These are phyloP conservation scores for Paradoxurus hermaphroditus DNA, from an alignment of 2,113 vertebrate genomes.

Conservation along the genomic window DNA sequence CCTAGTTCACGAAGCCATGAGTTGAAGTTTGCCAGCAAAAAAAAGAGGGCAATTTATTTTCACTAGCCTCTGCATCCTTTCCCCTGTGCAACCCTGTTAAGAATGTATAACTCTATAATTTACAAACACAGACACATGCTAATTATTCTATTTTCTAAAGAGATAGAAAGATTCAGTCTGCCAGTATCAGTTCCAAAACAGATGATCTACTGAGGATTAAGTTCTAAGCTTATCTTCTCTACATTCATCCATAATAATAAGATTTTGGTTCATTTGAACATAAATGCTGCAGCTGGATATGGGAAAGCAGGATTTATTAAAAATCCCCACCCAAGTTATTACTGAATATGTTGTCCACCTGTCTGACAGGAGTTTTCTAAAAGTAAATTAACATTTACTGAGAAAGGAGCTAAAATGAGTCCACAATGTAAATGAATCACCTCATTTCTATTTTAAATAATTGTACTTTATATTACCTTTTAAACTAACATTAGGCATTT, in stretches of 20 bases:
- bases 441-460: slow-evolving; percentile 62
- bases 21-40: background rate
- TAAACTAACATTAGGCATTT: background rate
- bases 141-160: slow-evolving; percentile 49
- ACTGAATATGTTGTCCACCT: background rate
- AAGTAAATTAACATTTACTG: slow-evolving; percentile 56
- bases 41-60: background rate
- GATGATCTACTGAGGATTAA: background rate
- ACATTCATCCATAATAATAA: slow-evolving; percentile 52
- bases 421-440: slow-evolving; percentile 4
- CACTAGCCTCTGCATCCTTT: background rate
- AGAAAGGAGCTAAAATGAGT: slow-evolving; percentile 43
- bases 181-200: background rate
- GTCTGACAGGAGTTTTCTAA: slow-evolving; percentile 13
- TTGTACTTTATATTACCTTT: slow-evolving; percentile 38
- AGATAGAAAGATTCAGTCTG: slow-evolving; percentile 34
- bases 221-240: slow-evolving; percentile 51
- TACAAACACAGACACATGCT: slow-evolving; percentile 14
- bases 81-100: background rate
- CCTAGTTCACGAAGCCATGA: background rate
- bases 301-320: slow-evolving; percentile 56
- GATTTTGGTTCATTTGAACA: slow-evolving; percentile 33
- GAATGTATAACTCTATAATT: slow-evolving; percentile 14
- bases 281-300: slow-evolving; percentile 48
- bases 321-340: slow-evolving; percentile 45